These are phyloP conservation scores for Eumaeus atala DNA, from an alignment of 1,140 invertebrate genomes.

Conservation along the genomic window DNA sequence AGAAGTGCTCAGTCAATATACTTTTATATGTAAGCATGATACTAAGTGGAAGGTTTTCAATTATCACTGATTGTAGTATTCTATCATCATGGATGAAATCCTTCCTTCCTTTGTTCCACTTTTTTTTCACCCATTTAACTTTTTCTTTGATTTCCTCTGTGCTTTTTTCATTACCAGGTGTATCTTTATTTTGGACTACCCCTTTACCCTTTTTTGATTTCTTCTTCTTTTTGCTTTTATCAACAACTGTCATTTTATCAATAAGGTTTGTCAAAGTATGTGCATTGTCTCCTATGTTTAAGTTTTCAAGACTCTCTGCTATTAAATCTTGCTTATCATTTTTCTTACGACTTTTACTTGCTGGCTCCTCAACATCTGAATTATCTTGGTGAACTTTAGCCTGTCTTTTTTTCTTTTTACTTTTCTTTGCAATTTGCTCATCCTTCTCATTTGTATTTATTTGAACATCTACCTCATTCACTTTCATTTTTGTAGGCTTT, in stretches of 20 bases:
- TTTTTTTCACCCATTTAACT: constrained; percentile 51
- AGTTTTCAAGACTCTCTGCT: constrained; percentile 49
- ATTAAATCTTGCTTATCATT: constrained; percentile 43
- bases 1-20: constrained; percentile 45
- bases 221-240: constrained; percentile 49
- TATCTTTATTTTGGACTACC: constrained; percentile 25
- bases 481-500: too few species aligned
- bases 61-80: constrained; percentile 30
- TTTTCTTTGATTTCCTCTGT: constrained; percentile 40
- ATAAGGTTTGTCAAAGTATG: constrained; percentile 49
- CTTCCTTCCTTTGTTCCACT: constrained; percentile 54
- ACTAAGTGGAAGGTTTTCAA: constrained; percentile 50
- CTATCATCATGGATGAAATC: constrained; percentile 26
- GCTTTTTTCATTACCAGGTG: constrained; percentile 18
- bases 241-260: constrained; percentile 55
- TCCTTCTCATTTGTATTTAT: constrained; percentile 9
- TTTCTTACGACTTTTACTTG: constrained; percentile 31
- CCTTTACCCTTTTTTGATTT: constrained; percentile 23
- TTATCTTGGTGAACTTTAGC: constrained; percentile 25
- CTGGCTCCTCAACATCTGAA: constrained; percentile 30
- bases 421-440: constrained; percentile 27
- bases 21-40: constrained; percentile 49
- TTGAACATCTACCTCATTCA: constrained; percentile 1
- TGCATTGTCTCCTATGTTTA: constrained; percentile 56
- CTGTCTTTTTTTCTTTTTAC: constrained; percentile 41